phyloP scores from a whole-genome alignment of 1,140 invertebrate species.

The Eulimnadia texana region DNA sequence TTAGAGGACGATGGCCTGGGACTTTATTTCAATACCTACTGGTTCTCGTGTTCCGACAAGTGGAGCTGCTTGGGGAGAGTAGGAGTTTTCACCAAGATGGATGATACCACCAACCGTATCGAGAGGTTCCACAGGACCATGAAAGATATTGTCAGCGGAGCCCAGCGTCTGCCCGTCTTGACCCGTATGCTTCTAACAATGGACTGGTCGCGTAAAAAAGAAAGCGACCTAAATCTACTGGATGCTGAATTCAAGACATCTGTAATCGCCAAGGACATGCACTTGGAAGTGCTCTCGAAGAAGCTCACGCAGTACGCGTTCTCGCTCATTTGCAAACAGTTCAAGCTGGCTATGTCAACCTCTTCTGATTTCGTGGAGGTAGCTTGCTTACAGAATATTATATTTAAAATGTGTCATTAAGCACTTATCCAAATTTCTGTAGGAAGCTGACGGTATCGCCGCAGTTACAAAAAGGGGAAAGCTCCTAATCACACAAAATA shows the following conservation, averaged over 20 bases:
- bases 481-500: background rate
- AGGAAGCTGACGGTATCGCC: background rate
- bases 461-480: background rate
- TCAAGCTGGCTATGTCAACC: background rate
- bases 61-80: background rate
- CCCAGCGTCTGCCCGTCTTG: background rate
- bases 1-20: background rate
- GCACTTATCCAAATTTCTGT: background rate
- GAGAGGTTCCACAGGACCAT: background rate
- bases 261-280: background rate
- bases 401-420: background rate
- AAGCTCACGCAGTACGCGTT: background rate
- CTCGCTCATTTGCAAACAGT: background rate
- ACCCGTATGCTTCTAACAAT: background rate
- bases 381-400: background rate
- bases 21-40: background rate
- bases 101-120: background rate
- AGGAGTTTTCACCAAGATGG: background rate
- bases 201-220: background rate
- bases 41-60: background rate
- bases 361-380: background rate
- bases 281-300: background rate
- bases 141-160: background rate
- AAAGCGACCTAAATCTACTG: background rate
- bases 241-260: background rate